Percentiles rank a stretch among this genome's conserved stretches.
Conservation (phyloP, 1,140 invertebrate species). For the Phenacoccus solenopsis region DNA sequence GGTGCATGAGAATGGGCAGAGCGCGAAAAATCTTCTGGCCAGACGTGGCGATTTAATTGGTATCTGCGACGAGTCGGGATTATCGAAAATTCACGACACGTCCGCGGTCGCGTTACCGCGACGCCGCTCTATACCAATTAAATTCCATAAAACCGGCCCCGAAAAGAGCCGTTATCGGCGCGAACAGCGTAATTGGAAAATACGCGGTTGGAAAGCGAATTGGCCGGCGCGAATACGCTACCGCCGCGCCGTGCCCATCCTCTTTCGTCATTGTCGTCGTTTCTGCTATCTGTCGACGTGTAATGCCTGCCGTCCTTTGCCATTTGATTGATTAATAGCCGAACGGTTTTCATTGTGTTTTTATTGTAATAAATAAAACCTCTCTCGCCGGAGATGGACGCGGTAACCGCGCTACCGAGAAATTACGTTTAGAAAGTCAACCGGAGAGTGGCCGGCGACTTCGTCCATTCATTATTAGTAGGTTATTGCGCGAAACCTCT, state of each 20-base stretch:
- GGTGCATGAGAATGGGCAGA: too few species aligned
- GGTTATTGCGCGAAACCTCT: not conserved
- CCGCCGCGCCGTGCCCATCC: not conserved
- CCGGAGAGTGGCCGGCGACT: not conserved
- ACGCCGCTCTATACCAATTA: not conserved
- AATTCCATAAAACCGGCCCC: not conserved
- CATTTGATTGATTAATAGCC: slow-evolving; percentile 14
- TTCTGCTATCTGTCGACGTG: not conserved
- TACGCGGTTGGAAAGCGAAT: not conserved
- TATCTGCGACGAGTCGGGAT: too few species aligned
- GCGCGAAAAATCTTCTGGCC: too few species aligned
- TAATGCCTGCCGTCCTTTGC: slow-evolving; percentile 7
- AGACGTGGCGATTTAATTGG: too few species aligned
- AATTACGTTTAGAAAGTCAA: not conserved
- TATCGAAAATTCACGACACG: not conserved
- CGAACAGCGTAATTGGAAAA: slow-evolving; percentile 1
- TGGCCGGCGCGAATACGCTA: too few species aligned
- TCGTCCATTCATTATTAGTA: not conserved
- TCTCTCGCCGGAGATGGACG: not conserved
- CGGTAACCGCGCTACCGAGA: not conserved
- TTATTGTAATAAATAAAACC: slow-evolving; percentile 10
- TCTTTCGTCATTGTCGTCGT: slow-evolving; percentile 7
- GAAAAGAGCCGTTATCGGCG: not conserved
- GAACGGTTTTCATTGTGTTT: slow-evolving; percentile 5
- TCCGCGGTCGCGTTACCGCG: not conserved